Conservation (phyloP, 1,140 invertebrate genomes). For the Manduca sexta region DNA sequence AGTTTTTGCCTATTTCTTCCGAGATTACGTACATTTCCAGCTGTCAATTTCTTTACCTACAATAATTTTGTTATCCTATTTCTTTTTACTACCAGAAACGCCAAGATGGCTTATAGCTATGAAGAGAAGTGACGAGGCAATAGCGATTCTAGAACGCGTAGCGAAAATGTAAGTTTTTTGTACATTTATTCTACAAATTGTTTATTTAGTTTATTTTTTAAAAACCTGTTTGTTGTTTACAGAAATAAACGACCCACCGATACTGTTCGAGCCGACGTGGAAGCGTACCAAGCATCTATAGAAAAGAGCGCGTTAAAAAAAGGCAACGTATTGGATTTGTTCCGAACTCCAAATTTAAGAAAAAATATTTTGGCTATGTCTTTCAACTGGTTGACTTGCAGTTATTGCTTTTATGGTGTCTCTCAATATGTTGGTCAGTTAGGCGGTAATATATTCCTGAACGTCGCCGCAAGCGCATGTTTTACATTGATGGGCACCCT, state of each 20-base stretch:
- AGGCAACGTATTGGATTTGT: constrained; percentile 79
- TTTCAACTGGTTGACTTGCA: constrained; percentile 82
- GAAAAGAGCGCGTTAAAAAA: constrained; percentile 62
- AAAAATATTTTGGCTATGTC: constrained; percentile 82
- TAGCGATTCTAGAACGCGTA: constrained; percentile 72
- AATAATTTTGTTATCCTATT: constrained; percentile 68
- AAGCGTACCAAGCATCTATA: constrained; percentile 45
- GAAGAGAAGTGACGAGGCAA: constrained; percentile 75
- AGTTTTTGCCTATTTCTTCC: constrained; percentile 72
- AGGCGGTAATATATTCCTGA: constrained; percentile 82
- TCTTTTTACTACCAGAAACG: constrained; percentile 80
- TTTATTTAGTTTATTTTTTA: too few species aligned
- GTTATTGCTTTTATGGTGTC: constrained; percentile 83
- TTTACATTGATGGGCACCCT: constrained; percentile 78
- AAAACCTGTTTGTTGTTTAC: constrained; percentile 26
- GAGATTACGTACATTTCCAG: constrained; percentile 74
- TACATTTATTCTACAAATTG: not conserved
- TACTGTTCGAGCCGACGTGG: constrained; percentile 68
- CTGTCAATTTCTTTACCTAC: constrained; percentile 73
- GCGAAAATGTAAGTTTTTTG: constrained; percentile 67
- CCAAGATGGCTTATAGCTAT: constrained; percentile 79
- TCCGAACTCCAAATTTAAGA: constrained; percentile 83
- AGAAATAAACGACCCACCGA: constrained; percentile 75
- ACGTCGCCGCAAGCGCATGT: constrained; percentile 78
- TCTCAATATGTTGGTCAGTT: constrained; percentile 83